Percentiles rank a stretch among this genome's conserved stretches.
phyloP scores from a whole-genome alignment of 2,888 invertebrate genomes.

The Lottia gigantea region DNA sequence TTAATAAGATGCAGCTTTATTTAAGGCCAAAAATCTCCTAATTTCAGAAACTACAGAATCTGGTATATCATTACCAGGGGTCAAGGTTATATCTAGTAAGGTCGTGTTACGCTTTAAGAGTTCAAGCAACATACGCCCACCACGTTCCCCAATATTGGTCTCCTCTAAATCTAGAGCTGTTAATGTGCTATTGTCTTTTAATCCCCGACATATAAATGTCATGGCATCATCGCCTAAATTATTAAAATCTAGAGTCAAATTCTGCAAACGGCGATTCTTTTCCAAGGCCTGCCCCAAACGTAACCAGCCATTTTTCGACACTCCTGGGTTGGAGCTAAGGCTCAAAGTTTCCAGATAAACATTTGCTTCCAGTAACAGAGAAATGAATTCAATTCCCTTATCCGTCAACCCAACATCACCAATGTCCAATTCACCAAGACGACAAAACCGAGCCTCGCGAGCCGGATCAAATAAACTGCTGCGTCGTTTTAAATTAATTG shows the following conservation, averaged over 20 bases:
- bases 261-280: constrained; percentile 44
- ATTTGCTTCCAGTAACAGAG: constrained; percentile 45
- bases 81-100: constrained; percentile 52
- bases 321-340: constrained; percentile 36
- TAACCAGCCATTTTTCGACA: constrained; percentile 47
- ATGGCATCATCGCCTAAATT: constrained; percentile 54
- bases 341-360: constrained; percentile 44
- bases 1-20: constrained; percentile 30
- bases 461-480: not conserved
- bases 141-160: constrained; percentile 47
- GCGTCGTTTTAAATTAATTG: not conserved
- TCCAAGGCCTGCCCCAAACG: constrained; percentile 49
- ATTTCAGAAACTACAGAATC: constrained; percentile 42
- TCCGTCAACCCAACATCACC: constrained; percentile 49
- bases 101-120: constrained; percentile 51
- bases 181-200: constrained; percentile 49
- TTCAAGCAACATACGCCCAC: constrained; percentile 46
- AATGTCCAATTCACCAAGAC: constrained; percentile 53
- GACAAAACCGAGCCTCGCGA: constrained; percentile 20
- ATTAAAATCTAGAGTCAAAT: constrained; percentile 57
- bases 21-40: constrained; percentile 46
- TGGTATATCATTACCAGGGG: constrained; percentile 51
- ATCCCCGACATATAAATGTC: constrained; percentile 42
- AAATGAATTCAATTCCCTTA: constrained; percentile 44
- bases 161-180: constrained; percentile 53